Evolutionary conservation across 2,888 invertebrate species (phyloP).

Genomic region (Hylaea fasciaria): DNA sequence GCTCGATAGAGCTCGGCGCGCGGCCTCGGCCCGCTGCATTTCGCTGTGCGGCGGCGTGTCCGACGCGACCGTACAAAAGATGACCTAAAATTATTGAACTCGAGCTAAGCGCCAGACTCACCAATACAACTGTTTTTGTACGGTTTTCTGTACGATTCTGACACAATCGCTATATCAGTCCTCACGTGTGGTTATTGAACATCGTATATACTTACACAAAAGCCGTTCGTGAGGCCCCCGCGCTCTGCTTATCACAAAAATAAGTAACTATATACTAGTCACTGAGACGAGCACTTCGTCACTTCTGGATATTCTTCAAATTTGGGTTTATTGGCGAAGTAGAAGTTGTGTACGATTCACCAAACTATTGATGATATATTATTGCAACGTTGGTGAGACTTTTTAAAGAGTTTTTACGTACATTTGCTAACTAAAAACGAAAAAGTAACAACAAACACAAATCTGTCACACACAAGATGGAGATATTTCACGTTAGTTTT

Average conservation of each 20-base stretch:
- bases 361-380: slow-evolving; percentile 49
- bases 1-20: slow-evolving; percentile 71
- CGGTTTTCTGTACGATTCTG: slow-evolving; percentile 75
- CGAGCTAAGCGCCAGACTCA: slow-evolving; percentile 68
- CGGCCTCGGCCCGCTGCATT: slow-evolving; percentile 83
- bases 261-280: slow-evolving; percentile 85
- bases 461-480: slow-evolving; percentile 87
- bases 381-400: slow-evolving; percentile 58
- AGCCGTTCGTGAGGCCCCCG: slow-evolving; percentile 78
- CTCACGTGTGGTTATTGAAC: slow-evolving; percentile 60
- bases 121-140: slow-evolving; percentile 66
- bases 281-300: slow-evolving; percentile 80
- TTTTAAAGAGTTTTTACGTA: slow-evolving; percentile 63
- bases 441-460: slow-evolving; percentile 85
- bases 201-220: slow-evolving; percentile 77
- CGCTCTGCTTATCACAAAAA: slow-evolving; percentile 84
- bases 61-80: slow-evolving; percentile 80
- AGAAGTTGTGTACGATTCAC: slow-evolving; percentile 46
- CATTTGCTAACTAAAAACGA: slow-evolving; percentile 70
- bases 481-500: slow-evolving; percentile 85
- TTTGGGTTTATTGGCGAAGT: slow-evolving; percentile 33
- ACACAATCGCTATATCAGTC: slow-evolving; percentile 62
- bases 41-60: slow-evolving; percentile 76
- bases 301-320: slow-evolving; percentile 70
- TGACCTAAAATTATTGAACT: slow-evolving; percentile 81